Conservation (phyloP, 2,797 vertebrate species). For the Darevskia mixta region DNA sequence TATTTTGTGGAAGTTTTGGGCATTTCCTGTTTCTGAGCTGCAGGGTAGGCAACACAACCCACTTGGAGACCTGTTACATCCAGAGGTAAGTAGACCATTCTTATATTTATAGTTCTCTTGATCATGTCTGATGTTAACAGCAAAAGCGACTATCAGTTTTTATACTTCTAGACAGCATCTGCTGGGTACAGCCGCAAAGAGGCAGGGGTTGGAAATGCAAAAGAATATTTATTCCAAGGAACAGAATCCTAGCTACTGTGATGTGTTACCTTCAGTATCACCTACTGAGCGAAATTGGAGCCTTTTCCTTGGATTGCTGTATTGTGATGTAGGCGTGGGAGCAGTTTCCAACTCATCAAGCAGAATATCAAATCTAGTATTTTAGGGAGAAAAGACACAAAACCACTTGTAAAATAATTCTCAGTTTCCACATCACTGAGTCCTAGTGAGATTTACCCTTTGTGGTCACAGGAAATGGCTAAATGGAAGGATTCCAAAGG, state of each 20-base stretch:
- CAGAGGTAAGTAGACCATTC: background rate
- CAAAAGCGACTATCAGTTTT: background rate
- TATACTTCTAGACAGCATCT: background rate
- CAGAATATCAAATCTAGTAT: constrained; percentile 82
- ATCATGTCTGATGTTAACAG: background rate
- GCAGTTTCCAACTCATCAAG: constrained; percentile 83
- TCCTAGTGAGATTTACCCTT: background rate
- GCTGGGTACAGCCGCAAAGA: background rate
- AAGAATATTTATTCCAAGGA: background rate
- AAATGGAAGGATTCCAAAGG: background rate
- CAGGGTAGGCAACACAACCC: no score
- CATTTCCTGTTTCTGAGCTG: no score
- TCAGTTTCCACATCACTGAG: background rate
- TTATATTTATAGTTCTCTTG: background rate
- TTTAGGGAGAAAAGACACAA: constrained; percentile 12
- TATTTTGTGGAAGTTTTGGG: no score
- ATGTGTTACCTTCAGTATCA: constrained; percentile 82
- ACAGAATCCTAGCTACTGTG: background rate
- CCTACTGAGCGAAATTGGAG: constrained; percentile 86
- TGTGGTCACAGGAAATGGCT: background rate
- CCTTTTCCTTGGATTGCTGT: constrained; percentile 83
- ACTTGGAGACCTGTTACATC: no score
- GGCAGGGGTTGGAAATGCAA: background rate
- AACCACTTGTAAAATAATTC: constrained; percentile 48
- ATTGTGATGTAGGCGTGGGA: constrained; percentile 75